These are phyloP conservation scores for Ptilonorhynchus violaceus DNA, from an alignment of 2,113 vertebrate genomes.

Conservation along the genomic window DNA sequence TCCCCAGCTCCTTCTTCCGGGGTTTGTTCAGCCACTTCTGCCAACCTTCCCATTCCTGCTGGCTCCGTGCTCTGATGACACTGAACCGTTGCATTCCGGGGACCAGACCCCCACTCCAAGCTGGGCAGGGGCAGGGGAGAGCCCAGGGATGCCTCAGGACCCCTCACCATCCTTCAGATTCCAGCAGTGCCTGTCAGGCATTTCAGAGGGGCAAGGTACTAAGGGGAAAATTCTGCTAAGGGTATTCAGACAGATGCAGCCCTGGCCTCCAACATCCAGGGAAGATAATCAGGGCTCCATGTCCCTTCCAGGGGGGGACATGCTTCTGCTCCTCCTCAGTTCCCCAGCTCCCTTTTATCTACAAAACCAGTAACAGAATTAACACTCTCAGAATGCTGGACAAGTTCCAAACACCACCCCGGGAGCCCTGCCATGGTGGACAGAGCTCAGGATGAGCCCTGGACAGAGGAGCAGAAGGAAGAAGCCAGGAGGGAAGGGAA, in stretches of 20 bases:
- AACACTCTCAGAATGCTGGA: not conserved
- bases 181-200: not conserved
- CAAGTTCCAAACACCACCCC: not conserved
- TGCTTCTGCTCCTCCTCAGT: not conserved
- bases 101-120: not conserved
- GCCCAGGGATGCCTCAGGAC: not conserved
- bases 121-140: not conserved
- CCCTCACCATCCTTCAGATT: accelerated
- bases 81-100: accelerated
- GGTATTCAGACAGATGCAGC: not conserved
- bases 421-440: accelerated
- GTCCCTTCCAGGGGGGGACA: not conserved
- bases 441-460: not conserved
- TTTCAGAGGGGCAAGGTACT: accelerated
- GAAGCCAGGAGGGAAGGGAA: not conserved
- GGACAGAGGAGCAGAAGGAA: not conserved
- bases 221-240: not conserved
- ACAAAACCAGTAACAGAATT: not conserved
- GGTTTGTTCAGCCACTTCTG: not conserved
- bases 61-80: accelerated
- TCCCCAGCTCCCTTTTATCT: not conserved
- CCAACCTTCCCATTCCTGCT: not conserved
- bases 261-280: not conserved
- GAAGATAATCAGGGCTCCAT: not conserved
- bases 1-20: accelerated